phyloP scores from a whole-genome alignment of 2,113 vertebrate genomes.

The Oncorhynchus mykiss region DNA sequence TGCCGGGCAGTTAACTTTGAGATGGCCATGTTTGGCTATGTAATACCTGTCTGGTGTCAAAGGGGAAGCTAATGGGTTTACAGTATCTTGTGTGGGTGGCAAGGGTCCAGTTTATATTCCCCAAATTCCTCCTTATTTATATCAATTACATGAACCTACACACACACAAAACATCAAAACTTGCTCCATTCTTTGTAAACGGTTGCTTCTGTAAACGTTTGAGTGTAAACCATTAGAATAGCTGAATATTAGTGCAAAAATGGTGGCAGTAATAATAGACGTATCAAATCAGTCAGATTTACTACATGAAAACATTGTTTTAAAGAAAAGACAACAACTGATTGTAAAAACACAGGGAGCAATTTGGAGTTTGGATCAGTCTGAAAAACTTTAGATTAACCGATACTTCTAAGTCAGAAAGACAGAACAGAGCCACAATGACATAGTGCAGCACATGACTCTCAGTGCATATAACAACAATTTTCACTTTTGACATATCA shows the following conservation, averaged over 20 bases:
- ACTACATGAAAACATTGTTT: constrained; percentile 30
- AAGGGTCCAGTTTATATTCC: background rate
- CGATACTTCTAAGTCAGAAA: background rate
- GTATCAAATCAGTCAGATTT: constrained; percentile 35
- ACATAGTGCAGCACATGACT: constrained; percentile 53
- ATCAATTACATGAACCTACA: constrained; percentile 6
- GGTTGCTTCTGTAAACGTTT: constrained; percentile 56
- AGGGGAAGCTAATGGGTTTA: background rate
- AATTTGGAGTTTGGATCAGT: background rate
- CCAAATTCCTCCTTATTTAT: background rate
- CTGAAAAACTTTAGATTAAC: background rate
- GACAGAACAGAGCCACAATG: constrained; percentile 43
- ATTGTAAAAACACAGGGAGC: background rate
- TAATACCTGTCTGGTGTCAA: background rate
- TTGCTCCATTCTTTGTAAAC: constrained; percentile 54
- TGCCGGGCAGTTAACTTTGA: background rate
- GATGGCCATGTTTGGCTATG: background rate
- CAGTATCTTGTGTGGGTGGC: background rate
- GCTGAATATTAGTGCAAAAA: constrained; percentile 48
- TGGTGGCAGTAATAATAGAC: constrained; percentile 49
- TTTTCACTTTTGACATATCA: constrained; percentile 65
- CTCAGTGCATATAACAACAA: constrained; percentile 55
- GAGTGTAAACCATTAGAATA: constrained; percentile 31
- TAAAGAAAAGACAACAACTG: background rate
- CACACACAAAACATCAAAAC: constrained; percentile 27